Evolutionary conservation across 2,113 vertebrate species (phyloP), one percentile per base, ranked within the genome.

Genomic region (Odocoileus hemionus): DNA sequence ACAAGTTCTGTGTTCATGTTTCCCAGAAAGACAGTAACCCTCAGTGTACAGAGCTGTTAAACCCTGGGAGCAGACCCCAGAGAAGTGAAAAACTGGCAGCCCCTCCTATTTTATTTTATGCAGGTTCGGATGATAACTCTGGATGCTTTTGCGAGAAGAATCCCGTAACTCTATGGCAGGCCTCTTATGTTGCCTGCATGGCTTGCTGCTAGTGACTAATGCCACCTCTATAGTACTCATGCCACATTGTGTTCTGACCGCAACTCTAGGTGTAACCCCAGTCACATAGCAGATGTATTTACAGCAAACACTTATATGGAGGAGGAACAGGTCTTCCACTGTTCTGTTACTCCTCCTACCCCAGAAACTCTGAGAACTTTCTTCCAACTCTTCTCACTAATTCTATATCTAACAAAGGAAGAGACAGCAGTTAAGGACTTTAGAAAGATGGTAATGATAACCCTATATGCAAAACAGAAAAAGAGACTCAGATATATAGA

Each of bases 351-450:
- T 89, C 57, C n/a, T 45, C 82, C 85, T 88, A 85, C 74, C 30
- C 8, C 45, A 91, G 28, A 91, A 55, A 58, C 33, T 70, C 10
- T 58, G 45, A 52, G 45, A 79, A 80, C 4, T 84, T 86, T 54
- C 79, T 74, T 79, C 54, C 39, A 76, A 52, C 36, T 86, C 45
- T 57, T 83, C 74, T 86, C 39, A 76, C 64, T 54, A 95, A 84
- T 45, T 84, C 43, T 74, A 21, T 26, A 30, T 39, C 50, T 13
- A n/a, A 95, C 28, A 86, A 91, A 52, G 12, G 4, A 57, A 95
- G 58, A 28, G 5, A n/a, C 0, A 7, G 0, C 7, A 17, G 13
- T 33, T 21, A 91, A n/a, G n/a, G n/a, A n/a, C n/a, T n/a, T n/a
- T n/a, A n/a, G n/a, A n/a, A n/a, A n/a, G n/a, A n/a, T n/a, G n/a